Conservation (phyloP, 2,113 vertebrate species). For the Pardalotus punctatus region DNA sequence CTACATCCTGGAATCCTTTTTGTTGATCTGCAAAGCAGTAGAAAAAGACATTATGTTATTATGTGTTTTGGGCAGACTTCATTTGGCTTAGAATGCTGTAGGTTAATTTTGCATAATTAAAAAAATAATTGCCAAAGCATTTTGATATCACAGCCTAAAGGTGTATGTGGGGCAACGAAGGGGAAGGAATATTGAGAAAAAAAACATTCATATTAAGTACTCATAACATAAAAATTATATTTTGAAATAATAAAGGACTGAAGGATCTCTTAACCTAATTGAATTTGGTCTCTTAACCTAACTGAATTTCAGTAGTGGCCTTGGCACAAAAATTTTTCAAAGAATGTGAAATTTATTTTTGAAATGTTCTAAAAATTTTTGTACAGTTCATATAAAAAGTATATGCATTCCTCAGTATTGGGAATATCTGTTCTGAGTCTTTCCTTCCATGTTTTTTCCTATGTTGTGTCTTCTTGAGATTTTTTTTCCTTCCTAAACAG, state of each 20-base stretch:
- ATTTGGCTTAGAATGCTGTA: not conserved
- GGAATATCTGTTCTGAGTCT: not conserved
- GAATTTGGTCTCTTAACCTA: not conserved
- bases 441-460: not conserved
- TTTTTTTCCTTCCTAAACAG: not conserved
- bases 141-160: accelerated
- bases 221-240: not conserved
- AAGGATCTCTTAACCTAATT: not conserved
- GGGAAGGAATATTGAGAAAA: not conserved
- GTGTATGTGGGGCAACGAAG: accelerated
- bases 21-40: not conserved
- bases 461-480: not conserved
- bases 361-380: not conserved
- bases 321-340: not conserved
- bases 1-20: not conserved
- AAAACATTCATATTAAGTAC: accelerated
- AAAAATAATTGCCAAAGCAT: not conserved
- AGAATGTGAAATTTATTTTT: not conserved
- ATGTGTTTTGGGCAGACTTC: not conserved
- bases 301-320: not conserved
- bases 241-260: not conserved
- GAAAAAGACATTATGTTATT: not conserved
- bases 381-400: not conserved
- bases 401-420: not conserved
- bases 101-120: not conserved